Percentiles rank a stretch among this genome's conserved stretches.
Evolutionary conservation across 2,113 vertebrate species (phyloP).

Genomic region (Conger conger): DNA sequence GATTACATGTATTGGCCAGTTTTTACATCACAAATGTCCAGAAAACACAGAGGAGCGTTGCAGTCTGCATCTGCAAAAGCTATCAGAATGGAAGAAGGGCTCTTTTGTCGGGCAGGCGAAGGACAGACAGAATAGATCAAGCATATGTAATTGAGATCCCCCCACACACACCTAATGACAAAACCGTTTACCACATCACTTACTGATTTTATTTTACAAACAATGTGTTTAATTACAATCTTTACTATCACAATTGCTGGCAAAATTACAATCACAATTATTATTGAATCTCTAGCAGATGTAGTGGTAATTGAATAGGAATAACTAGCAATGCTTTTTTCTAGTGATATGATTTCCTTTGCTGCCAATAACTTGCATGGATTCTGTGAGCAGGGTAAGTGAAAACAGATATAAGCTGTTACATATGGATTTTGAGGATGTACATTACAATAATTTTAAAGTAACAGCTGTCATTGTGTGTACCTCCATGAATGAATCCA

Average conservation of each 20-base stretch:
- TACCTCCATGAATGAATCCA: not conserved
- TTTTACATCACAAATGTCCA: slow-evolving; percentile 3
- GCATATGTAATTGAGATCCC: not conserved
- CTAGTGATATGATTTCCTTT: not conserved
- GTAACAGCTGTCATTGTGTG: not conserved
- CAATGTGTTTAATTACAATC: not conserved
- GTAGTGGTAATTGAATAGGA: not conserved
- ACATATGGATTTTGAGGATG: not conserved
- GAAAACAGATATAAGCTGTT: not conserved
- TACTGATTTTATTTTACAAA: too few relatives aligned
- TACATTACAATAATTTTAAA: not conserved
- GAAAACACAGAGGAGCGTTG: not conserved
- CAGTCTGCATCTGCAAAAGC: slow-evolving; percentile 1
- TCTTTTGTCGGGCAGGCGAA: slow-evolving; percentile 5
- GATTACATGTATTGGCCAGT: not conserved
- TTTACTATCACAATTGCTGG: not conserved
- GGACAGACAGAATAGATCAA: not conserved
- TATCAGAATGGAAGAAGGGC: not conserved
- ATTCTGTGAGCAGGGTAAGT: not conserved
- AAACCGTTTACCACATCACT: too few relatives aligned
- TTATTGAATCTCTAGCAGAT: not conserved
- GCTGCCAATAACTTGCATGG: not conserved
- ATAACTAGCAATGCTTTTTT: not conserved
- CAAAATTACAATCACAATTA: not conserved
- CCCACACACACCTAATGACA: too few relatives aligned